A percentile compares a stretch with the other conserved stretches of the same genome.
Conservation (phyloP, 2,113 vertebrate genomes). For the Gnathonemus echidnorhynchus region DNA sequence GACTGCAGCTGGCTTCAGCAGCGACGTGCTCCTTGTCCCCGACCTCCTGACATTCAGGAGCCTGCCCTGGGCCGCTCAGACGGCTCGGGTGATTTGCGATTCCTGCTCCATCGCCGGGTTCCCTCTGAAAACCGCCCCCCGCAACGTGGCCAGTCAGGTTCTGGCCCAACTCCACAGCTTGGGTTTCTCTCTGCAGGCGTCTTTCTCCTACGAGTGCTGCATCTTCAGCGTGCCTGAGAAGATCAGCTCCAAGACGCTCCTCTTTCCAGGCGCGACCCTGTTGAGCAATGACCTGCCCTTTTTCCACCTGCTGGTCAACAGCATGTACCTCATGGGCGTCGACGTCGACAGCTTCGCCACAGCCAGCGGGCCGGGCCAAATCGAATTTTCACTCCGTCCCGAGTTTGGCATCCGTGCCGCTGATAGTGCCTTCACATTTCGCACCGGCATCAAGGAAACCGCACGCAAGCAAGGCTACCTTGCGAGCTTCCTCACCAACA, state of each 20-base stretch:
- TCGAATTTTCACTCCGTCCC: constrained; percentile 82
- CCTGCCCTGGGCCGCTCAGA: constrained; percentile 81
- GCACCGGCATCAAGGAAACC: constrained; percentile 85
- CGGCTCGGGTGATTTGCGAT: constrained; percentile 84
- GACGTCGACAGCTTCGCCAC: constrained; percentile 85
- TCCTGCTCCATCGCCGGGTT: constrained; percentile 72
- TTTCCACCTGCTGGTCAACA: constrained; percentile 82
- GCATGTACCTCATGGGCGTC: constrained; percentile 80
- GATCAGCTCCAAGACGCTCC: constrained; percentile 73
- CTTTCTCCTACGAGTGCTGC: constrained; percentile 87
- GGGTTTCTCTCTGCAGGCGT: constrained; percentile 76
- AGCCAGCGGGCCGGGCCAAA: constrained; percentile 77
- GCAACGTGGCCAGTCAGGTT: constrained; percentile 77
- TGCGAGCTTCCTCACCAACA: constrained; percentile 79
- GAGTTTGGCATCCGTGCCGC: constrained; percentile 76
- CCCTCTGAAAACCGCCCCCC: constrained; percentile 75
- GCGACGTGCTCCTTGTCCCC: constrained; percentile 80
- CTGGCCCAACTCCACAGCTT: constrained; percentile 69
- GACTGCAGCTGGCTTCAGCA: constrained; percentile 72
- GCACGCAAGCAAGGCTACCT: constrained; percentile 81
- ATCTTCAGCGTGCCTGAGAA: constrained; percentile 73
- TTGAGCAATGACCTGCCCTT: constrained; percentile 80
- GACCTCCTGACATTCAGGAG: constrained; percentile 77
- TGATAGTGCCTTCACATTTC: constrained; percentile 86
- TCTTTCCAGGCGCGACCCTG: constrained; percentile 78